Evolutionary conservation across 1,140 invertebrate genomes (phyloP).

Genomic region (Centruroides vittatus): DNA sequence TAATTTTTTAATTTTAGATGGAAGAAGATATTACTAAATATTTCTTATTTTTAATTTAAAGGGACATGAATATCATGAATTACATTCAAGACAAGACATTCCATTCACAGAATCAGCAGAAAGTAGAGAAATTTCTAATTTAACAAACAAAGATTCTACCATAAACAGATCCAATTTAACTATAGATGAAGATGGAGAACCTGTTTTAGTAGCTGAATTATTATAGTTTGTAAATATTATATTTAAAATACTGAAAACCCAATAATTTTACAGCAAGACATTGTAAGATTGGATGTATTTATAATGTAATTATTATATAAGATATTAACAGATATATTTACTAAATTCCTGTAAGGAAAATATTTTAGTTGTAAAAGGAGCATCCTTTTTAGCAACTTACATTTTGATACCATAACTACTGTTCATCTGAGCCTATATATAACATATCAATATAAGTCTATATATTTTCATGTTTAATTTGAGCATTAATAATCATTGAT

Average conservation of each 20-base stretch:
- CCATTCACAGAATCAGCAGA: not conserved
- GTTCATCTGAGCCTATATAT: no score
- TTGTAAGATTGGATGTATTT: no score
- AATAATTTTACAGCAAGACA: not conserved
- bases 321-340: no score
- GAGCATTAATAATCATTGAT: no score
- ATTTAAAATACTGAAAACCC: not conserved
- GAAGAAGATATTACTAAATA: no score
- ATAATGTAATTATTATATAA: no score
- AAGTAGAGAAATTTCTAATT: constrained; percentile 32
- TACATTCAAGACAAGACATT: constrained; percentile 1
- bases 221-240: constrained; percentile 25
- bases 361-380: no score
- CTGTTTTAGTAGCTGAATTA: constrained; percentile 50
- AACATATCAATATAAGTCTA: no score
- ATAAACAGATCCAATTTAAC: constrained; percentile 20
- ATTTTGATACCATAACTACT: no score
- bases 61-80: constrained; percentile 14
- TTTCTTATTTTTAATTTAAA: not conserved
- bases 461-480: no score
- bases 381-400: no score
- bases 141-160: constrained; percentile 29
- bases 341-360: no score
- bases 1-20: not conserved
- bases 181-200: constrained; percentile 46